Evolutionary conservation across 2,113 vertebrate genomes (phyloP).

Genomic region (Tetraodon nigroviridis): DNA sequence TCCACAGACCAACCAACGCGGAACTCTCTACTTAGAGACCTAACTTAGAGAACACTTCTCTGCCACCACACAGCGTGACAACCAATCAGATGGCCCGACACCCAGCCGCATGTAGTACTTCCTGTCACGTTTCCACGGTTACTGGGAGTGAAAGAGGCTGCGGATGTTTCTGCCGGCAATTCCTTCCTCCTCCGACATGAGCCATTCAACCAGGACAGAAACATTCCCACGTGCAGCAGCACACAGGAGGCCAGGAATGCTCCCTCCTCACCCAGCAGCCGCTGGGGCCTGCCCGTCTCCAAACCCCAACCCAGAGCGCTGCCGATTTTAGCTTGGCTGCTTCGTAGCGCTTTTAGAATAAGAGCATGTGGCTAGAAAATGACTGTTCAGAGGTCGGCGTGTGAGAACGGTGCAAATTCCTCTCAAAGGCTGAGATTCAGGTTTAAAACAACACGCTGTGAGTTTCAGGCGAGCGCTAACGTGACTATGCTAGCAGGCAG

Average conservation of each 20-base stretch:
- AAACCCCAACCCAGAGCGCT: neutral
- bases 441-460: too few relatives aligned
- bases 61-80: neutral
- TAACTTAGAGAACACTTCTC: neutral
- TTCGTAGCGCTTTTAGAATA: neutral
- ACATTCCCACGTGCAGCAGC: slow-evolving; percentile 26
- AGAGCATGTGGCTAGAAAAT: neutral
- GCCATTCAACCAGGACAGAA: slow-evolving; percentile 44
- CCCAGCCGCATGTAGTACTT: neutral
- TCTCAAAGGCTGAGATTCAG: too few relatives aligned
- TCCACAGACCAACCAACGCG: too few relatives aligned
- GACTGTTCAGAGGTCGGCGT: neutral
- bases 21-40: too few relatives aligned
- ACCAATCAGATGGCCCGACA: neutral
- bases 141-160: neutral
- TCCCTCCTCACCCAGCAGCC: slow-evolving; percentile 12
- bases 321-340: neutral
- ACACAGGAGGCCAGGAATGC: slow-evolving; percentile 20
- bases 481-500: too few relatives aligned
- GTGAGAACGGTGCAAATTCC: too few relatives aligned
- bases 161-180: slow-evolving; percentile 36
- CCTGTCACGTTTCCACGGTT: neutral
- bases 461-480: too few relatives aligned
- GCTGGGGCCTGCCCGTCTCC: neutral
- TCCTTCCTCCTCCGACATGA: slow-evolving; percentile 27